These are phyloP conservation scores for Oxyura jamaicensis DNA, from an alignment of 2,113 vertebrate species.

Conservation along the genomic window DNA sequence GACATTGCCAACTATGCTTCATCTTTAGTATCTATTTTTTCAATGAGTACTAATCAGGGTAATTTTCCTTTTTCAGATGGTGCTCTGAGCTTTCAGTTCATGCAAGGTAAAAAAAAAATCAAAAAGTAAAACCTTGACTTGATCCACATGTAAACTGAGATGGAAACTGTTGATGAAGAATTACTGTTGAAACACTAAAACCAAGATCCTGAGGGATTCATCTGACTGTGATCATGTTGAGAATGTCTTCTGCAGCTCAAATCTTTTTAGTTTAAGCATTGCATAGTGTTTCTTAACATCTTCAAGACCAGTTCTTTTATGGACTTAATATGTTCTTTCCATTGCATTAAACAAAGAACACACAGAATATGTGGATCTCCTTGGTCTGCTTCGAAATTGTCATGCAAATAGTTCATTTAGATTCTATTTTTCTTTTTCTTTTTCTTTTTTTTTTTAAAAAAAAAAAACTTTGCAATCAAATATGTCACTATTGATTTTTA, in stretches of 20 bases:
- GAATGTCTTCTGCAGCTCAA: background rate
- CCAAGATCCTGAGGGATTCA: background rate
- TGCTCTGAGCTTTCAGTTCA: slow-evolving; percentile 27
- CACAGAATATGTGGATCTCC: background rate
- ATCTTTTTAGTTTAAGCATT: background rate
- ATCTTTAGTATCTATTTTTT: background rate
- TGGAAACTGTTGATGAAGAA: background rate
- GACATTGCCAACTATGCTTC: background rate
- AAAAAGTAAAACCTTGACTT: background rate
- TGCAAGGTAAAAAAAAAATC: background rate
- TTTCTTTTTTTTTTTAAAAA: too few species aligned
- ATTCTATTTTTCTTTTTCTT: background rate
- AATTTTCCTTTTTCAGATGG: slow-evolving; percentile 15
- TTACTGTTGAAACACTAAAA: slow-evolving; percentile 25
- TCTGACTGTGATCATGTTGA: background rate
- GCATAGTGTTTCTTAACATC: background rate
- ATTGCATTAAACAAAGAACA: background rate
- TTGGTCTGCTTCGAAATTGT: background rate
- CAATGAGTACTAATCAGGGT: background rate
- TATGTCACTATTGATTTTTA: background rate
- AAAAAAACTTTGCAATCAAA: background rate
- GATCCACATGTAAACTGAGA: background rate
- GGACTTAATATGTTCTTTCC: background rate
- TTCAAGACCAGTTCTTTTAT: background rate
- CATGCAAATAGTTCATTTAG: background rate